phyloP scores from a whole-genome alignment of 2,797 vertebrate species.

The Enteromius radiatus region DNA sequence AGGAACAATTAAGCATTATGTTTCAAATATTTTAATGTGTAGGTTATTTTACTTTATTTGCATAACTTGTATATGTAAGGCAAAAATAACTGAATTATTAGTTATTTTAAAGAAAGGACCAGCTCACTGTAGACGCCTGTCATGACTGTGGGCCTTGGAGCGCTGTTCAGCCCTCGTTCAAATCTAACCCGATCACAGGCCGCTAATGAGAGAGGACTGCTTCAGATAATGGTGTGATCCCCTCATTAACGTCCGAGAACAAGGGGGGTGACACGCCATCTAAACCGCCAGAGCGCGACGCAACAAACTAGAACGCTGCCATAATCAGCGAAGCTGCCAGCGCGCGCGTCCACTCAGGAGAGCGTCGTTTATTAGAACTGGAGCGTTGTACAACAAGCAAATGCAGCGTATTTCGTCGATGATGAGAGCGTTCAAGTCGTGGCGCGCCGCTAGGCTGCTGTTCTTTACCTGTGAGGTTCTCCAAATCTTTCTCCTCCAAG shows the following conservation, averaged over 20 bases:
- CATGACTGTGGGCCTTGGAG: conserved; percentile 8
- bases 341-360: background rate
- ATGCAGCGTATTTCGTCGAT: background rate
- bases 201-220: conserved; percentile 55
- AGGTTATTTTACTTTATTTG: conserved; percentile 45
- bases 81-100: background rate
- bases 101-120: background rate
- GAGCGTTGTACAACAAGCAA: background rate
- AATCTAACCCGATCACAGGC: conserved; percentile 34
- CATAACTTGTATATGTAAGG: background rate
- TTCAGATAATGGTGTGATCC: conserved; percentile 54
- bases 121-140: background rate
- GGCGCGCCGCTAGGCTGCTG: background rate
- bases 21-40: background rate
- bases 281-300: background rate
- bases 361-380: background rate
- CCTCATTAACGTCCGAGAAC: conserved; percentile 48
- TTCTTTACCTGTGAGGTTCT: conserved; percentile 89
- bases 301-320: background rate
- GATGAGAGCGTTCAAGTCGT: conserved; percentile 26
- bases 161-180: background rate
- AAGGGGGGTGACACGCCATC: background rate
- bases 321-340: background rate
- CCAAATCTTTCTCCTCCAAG: conserved; percentile 95
- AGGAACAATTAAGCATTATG: background rate